Base-by-base conservation (phyloP, 2,113 vertebrate genomes). In the Sphaerodactylus townsendi region DNA sequence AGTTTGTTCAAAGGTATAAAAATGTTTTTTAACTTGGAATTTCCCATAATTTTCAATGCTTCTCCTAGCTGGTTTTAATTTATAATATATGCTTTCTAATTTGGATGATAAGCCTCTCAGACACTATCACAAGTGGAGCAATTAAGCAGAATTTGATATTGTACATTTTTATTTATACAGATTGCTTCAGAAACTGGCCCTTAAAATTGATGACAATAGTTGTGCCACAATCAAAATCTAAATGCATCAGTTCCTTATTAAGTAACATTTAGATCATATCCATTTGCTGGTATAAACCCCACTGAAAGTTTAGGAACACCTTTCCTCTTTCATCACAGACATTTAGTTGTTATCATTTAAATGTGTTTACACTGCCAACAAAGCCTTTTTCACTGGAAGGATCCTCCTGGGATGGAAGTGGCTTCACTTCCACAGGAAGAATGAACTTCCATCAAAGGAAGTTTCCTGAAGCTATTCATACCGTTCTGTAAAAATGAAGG, bases 41-140 rank as follows among this genome's bases (percentile, higher is more conserved):
- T 56, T 56, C 53, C n/a, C 74, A 25, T 76, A 48, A 74, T 86
- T 46, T 25, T 88, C 5, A 17, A 11, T 64, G 87, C 62, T 72
- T 88, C 50, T 25, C 82, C 19, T 66, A 80, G 82, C 80, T 79
- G 48, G 56, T 39, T n/a, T 86, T 81, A 41, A 76, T 53, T 70
- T 66, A 66, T 46, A 46, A 46, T 46, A 33, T 48, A 21, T 62
- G 28, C n/a, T 80, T 30, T 80, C 66, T 69, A 39, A 69, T 80
- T 80, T 23, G 28, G 23, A 35, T 69, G 74, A 56, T 77, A 82
- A 82, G 59, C 8, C 39, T 86, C 17, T 21, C 69, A 21, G 35
- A 77, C 2, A 50, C 39, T 48, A 17, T 44, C 35, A 69, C 15
- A 83, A 37, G 62, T n/a, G 64, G 66, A 46, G 41, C 37, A 83